phyloP scores from a whole-genome alignment of 2,113 vertebrate species.

The Mormyrus iriodes region DNA sequence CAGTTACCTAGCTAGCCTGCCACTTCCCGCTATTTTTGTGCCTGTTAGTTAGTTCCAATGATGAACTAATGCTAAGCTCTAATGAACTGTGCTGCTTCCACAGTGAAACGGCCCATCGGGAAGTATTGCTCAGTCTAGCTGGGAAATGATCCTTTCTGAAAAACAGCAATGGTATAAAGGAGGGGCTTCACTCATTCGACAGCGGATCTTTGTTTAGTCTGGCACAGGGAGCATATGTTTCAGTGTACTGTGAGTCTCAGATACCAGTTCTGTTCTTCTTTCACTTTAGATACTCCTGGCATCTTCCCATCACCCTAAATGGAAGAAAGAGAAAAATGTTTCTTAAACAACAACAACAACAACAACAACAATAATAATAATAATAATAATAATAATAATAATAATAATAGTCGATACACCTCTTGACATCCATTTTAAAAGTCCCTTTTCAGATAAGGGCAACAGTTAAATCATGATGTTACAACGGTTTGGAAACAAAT shows the following conservation, averaged over 20 bases:
- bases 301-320: conserved; percentile 49
- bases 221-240: background rate
- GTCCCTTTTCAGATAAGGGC: background rate
- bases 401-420: background rate
- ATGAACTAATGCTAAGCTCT: background rate
- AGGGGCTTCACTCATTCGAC: background rate
- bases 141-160: background rate
- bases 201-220: background rate
- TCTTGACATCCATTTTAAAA: background rate
- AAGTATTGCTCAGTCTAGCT: background rate
- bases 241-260: conserved; percentile 18
- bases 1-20: background rate
- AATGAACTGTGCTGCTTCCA: background rate
- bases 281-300: conserved; percentile 37
- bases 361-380: too few relatives aligned
- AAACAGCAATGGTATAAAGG: background rate
- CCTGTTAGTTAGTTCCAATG: background rate
- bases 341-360: too few relatives aligned
- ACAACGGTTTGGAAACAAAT: background rate
- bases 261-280: conserved; percentile 50
- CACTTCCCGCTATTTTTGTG: background rate
- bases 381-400: too few relatives aligned
- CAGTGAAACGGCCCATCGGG: background rate
- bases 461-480: background rate
- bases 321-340: conserved; percentile 27